Conservation (phyloP, 2,888 invertebrate species). For the Trissonchulus sp. region DNA sequence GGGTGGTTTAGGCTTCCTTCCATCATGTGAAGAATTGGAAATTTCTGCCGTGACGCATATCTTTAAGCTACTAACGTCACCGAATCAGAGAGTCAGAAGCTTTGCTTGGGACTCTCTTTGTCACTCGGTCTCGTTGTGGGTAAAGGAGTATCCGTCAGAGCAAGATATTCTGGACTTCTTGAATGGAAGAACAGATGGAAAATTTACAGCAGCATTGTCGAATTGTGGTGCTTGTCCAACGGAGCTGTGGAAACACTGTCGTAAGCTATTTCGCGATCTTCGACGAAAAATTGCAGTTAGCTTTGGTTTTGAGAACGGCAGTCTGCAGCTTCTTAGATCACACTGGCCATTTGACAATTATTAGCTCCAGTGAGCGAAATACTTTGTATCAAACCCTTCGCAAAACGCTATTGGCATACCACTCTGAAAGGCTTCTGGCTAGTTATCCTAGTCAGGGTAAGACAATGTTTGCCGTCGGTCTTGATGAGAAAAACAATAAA, state of each 20-base stretch:
- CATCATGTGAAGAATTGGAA: constrained; percentile 32
- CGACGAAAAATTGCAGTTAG: background rate
- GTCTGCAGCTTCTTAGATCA: no score
- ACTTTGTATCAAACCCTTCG: background rate
- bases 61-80: constrained; percentile 5
- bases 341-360: no score
- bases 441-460: background rate
- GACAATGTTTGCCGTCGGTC: background rate
- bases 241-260: background rate
- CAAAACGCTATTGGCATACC: background rate
- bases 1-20: constrained; percentile 32
- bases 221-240: background rate
- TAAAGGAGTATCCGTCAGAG: background rate
- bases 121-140: background rate
- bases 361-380: background rate
- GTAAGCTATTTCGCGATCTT: background rate
- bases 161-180: constrained; percentile 25
- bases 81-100: background rate
- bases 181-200: background rate
- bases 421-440: background rate
- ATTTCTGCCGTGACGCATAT: constrained; percentile 18
- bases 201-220: background rate
- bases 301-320: no score
- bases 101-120: background rate
- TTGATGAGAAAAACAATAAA: background rate